Conservation (phyloP, 2,113 vertebrate species). For the Rafetus swinhoei region DNA sequence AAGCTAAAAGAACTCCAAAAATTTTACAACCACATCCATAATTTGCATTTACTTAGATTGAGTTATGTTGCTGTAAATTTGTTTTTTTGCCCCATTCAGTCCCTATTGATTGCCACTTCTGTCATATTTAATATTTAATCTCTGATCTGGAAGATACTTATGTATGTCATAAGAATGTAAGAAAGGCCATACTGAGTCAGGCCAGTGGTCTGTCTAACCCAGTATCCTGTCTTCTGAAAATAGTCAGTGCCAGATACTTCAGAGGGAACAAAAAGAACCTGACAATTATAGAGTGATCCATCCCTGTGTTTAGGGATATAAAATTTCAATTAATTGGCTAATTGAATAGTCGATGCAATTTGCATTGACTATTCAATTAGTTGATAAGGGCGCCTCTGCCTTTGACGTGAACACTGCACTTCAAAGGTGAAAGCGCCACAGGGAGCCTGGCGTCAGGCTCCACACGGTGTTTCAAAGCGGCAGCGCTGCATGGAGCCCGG, state of each 20-base stretch:
- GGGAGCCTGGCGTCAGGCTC: too few relatives aligned
- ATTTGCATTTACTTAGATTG: background rate
- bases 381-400: too few relatives aligned
- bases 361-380: too few relatives aligned
- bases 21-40: background rate
- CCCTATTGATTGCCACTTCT: background rate
- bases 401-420: too few relatives aligned
- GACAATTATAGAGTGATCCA: background rate
- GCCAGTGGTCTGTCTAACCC: background rate
- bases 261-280: background rate
- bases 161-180: background rate
- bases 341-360: too few relatives aligned
- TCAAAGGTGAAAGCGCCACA: too few relatives aligned
- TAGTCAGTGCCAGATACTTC: background rate
- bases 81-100: background rate
- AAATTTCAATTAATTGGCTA: too few relatives aligned
- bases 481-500: too few relatives aligned
- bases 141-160: background rate
- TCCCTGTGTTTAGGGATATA: background rate
- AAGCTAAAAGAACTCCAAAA: background rate
- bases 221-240: background rate
- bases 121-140: background rate
- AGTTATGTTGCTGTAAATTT: background rate
- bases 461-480: too few relatives aligned
- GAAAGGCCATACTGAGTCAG: background rate